phyloP scores from a whole-genome alignment of 2,888 invertebrate genomes.

The Zeuzera pyrina region DNA sequence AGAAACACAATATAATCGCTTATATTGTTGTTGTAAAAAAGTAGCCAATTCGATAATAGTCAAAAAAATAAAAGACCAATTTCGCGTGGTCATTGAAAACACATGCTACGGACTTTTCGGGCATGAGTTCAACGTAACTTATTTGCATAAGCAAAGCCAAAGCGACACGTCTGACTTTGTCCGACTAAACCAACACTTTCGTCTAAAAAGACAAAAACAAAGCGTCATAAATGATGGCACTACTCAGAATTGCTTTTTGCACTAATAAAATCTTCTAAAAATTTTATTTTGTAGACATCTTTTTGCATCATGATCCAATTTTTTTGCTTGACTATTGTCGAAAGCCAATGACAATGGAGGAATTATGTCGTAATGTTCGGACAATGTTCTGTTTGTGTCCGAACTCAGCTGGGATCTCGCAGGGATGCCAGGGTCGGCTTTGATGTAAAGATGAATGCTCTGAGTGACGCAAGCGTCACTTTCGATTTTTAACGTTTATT shows the following conservation, averaged over 20 bases:
- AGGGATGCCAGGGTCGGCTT: constrained; percentile 31
- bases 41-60: neutral
- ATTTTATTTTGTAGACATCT: constrained; percentile 15
- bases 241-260: constrained; percentile 54
- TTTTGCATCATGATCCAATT: constrained; percentile 41
- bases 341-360: constrained; percentile 26
- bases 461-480: constrained; percentile 12
- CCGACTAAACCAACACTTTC: constrained; percentile 48
- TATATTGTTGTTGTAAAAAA: constrained; percentile 1
- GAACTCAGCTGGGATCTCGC: constrained; percentile 26
- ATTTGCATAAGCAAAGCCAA: constrained; percentile 64
- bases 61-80: constrained; percentile 13
- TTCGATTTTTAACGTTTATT: too few relatives aligned
- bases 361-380: constrained; percentile 43
- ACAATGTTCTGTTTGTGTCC: constrained; percentile 48
- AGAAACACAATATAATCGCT: constrained; percentile 1
- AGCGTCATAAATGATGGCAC: constrained; percentile 24
- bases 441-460: constrained; percentile 5
- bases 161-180: constrained; percentile 44
- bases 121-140: constrained; percentile 57
- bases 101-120: constrained; percentile 41
- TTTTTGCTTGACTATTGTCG: constrained; percentile 27
- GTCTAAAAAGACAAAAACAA: constrained; percentile 46
- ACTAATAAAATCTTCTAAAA: constrained; percentile 49
- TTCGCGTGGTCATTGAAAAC: constrained; percentile 46